Evolutionary conservation across 2,888 invertebrate genomes (phyloP).

Genomic region (Machimus rusticus): DNA sequence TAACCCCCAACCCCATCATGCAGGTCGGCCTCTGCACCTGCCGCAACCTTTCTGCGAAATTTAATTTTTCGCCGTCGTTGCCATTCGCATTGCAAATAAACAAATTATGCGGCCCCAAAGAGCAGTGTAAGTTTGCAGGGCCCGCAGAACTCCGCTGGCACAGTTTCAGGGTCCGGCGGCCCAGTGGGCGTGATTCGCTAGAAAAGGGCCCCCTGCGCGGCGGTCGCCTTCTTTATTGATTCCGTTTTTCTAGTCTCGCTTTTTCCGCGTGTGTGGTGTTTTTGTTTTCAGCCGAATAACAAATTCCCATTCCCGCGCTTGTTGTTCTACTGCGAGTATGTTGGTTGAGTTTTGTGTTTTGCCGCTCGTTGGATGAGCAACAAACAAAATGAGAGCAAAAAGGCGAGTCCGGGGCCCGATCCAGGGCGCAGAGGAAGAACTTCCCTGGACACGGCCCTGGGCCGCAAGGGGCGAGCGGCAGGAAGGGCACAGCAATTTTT

Average conservation of each 20-base stretch:
- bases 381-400: background rate
- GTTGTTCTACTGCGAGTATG: background rate
- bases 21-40: background rate
- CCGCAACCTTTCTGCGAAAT: background rate
- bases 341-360: conserved; percentile 25
- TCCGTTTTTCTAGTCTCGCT: background rate
- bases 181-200: background rate
- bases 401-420: background rate
- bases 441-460: background rate
- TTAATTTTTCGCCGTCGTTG: background rate
- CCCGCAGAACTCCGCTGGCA: background rate
- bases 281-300: conserved; percentile 25
- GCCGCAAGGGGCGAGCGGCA: background rate
- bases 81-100: conserved; percentile 5
- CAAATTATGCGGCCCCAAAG: background rate
- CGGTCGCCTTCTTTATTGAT: conserved; percentile 13
- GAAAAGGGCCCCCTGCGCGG: background rate
- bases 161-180: background rate
- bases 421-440: background rate
- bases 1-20: background rate
- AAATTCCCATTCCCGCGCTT: conserved; percentile 31
- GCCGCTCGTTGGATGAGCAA: conserved; percentile 6
- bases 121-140: background rate
- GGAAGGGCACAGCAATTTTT: conserved; percentile 1
- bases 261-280: background rate